These are phyloP conservation scores for Columba guinea DNA, from an alignment of 2,797 vertebrate species.

Conservation along the genomic window DNA sequence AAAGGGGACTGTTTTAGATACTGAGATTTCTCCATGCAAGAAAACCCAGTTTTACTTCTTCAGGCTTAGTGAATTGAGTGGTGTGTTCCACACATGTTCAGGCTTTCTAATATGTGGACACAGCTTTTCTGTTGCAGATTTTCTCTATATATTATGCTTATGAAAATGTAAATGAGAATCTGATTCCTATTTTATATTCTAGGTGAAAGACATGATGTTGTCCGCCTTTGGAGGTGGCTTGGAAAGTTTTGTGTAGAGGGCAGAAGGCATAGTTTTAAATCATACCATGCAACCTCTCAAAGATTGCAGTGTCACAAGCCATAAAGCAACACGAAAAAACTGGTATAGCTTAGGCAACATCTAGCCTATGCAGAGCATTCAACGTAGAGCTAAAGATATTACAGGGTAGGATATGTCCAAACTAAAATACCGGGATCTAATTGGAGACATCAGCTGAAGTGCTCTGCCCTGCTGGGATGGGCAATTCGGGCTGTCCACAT, in stretches of 20 bases:
- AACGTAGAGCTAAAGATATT: neutral
- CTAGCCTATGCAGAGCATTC: neutral
- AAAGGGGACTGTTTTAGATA: neutral
- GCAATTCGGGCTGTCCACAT: neutral
- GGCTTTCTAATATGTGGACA: neutral
- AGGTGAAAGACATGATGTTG: neutral
- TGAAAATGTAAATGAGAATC: neutral
- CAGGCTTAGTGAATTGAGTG: neutral
- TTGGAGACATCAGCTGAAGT: neutral
- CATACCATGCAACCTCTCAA: neutral
- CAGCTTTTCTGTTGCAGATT: neutral
- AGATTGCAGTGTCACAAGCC: neutral
- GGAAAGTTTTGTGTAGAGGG: neutral
- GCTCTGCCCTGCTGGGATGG: neutral
- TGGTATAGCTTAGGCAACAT: neutral
- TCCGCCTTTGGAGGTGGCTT: neutral
- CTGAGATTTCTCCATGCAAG: neutral
- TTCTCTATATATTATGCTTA: neutral
- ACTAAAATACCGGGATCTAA: neutral
- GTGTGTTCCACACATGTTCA: rapidly evolving
- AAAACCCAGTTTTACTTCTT: neutral
- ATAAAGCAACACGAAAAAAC: neutral
- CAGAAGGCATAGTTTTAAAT: neutral
- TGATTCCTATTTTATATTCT: neutral
- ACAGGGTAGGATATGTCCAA: neutral